phyloP scores from a whole-genome alignment of 2,888 invertebrate species.

The Pristionchus mayeri region DNA sequence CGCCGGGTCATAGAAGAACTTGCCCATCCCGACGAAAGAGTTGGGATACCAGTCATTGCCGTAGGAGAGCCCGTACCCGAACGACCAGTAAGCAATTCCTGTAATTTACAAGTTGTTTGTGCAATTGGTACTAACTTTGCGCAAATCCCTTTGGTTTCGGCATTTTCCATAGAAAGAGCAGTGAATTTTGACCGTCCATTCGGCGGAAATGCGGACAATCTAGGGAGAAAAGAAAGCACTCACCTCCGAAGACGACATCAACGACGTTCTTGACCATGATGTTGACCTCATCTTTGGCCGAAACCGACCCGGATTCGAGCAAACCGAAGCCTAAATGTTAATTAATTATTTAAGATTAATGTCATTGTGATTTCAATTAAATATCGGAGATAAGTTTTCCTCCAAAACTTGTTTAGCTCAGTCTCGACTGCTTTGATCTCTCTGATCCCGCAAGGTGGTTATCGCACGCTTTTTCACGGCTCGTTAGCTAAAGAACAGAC shows the following conservation, averaged over 20 bases:
- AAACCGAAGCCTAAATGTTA: conserved; percentile 71
- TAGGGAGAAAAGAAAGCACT: neutral
- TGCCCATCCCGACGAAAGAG: conserved; percentile 70
- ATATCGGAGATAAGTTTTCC: too few relatives aligned
- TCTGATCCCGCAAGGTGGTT: too few relatives aligned
- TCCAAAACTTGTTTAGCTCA: too few relatives aligned
- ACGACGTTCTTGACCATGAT: conserved; percentile 82
- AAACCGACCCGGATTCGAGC: conserved; percentile 73
- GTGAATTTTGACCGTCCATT: too few relatives aligned
- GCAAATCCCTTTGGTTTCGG: too few relatives aligned
- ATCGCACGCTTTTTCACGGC: too few relatives aligned
- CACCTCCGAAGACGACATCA: conserved; percentile 89
- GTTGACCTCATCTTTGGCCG: conserved; percentile 74
- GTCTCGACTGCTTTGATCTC: too few relatives aligned
- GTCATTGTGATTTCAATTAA: too few relatives aligned
- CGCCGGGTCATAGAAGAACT: conserved; percentile 74
- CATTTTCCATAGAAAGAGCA: too few relatives aligned
- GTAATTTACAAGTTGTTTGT: conserved; percentile 78
- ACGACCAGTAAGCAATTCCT: conserved; percentile 93
- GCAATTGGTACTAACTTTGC: too few relatives aligned
- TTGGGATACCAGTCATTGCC: conserved; percentile 66
- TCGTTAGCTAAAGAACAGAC: too few relatives aligned
- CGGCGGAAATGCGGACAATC: neutral
- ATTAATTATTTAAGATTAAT: too few relatives aligned
- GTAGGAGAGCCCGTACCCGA: conserved; percentile 85